Evolutionary conservation across 2,113 vertebrate species (phyloP).

Genomic region (Lutjanus erythropterus): DNA sequence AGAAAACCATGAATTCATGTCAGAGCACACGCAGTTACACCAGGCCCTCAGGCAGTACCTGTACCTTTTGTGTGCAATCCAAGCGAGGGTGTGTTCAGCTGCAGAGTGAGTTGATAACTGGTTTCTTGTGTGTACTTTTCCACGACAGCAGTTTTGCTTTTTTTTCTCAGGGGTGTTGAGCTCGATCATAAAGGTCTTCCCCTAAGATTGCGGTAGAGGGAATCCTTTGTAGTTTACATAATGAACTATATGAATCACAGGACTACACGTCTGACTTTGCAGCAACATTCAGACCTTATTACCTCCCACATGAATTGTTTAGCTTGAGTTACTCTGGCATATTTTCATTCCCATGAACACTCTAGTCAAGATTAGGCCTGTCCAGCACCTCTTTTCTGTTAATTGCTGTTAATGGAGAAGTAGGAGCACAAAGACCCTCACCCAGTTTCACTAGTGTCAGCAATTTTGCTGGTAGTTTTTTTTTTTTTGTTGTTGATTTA

Average conservation of each 20-base stretch:
- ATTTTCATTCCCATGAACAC: background rate
- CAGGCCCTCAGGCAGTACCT: conserved; percentile 42
- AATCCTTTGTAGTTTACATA: conserved; percentile 41
- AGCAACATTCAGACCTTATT: background rate
- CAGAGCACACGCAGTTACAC: conserved; percentile 1
- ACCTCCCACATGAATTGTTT: background rate
- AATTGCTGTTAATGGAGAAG: background rate
- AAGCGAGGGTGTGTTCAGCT: conserved; percentile 60
- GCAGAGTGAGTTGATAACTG: conserved; percentile 29
- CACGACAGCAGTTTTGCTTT: background rate
- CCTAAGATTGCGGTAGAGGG: conserved; percentile 29
- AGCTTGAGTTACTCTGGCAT: background rate
- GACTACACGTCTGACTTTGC: background rate
- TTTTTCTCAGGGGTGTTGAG: background rate
- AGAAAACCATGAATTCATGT: background rate
- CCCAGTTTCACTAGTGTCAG: background rate
- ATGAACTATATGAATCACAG: background rate
- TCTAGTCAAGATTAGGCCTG: background rate
- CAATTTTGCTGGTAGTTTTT: background rate
- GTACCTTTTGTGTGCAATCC: conserved; percentile 48
- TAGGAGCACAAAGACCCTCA: background rate
- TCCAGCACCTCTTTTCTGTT: background rate
- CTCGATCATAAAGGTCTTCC: conserved; percentile 41
- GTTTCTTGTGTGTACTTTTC: conserved; percentile 58
- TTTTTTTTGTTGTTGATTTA: background rate